Evolutionary conservation across 92 coral and sea anemone genomes (phyloP), one percentile per base, ranked within the genome.

Genomic region (Blastomussa wellsi): DNA sequence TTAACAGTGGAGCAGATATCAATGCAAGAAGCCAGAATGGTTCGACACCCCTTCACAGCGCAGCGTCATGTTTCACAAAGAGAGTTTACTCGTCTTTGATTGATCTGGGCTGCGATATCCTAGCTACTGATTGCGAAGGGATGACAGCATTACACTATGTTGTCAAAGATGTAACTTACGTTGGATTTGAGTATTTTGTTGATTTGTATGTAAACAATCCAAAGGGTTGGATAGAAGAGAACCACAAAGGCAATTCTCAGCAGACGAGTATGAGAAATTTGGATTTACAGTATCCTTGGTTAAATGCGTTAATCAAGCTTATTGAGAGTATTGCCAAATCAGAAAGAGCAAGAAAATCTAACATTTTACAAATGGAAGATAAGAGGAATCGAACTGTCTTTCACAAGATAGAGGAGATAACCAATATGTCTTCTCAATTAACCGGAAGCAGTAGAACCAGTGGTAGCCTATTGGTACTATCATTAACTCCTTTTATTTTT

Each of bases 11-110:
- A n/a, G 81, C 79, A 62, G 70, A 72, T n/a, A 57, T 85, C 37
- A 55, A 79, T 75, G 76, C 78, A 26, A 59, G 55, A 22, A 89
- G 81, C 22, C 24, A n/a, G 15, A 89, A 89, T 75, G 92, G 92
- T 9, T 89, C 92, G 0, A 89, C 92, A 4, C 92, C 92, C 24
- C 82, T 89, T 41, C 92, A 89, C 44, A 89, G 86, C n/a, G 89
- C 92, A 8, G 92, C 92, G 10, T 24, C 55, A 2, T 85, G 92
- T 36, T 55, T 72, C 20, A 72, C 86, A 31, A 72, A 77, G n/a
- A 68, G 48, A 24, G 65, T 65, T 31, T 72, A 79, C 41, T 17
- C 29, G 44, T 78, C 86, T 28, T 83, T 89, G 79, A 15, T 85
- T 36, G 17, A 79, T 11, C 60, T 80, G 64, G 89, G 92, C 10